Conservation (phyloP, 2,113 vertebrate genomes). For the Sialia sialis region DNA sequence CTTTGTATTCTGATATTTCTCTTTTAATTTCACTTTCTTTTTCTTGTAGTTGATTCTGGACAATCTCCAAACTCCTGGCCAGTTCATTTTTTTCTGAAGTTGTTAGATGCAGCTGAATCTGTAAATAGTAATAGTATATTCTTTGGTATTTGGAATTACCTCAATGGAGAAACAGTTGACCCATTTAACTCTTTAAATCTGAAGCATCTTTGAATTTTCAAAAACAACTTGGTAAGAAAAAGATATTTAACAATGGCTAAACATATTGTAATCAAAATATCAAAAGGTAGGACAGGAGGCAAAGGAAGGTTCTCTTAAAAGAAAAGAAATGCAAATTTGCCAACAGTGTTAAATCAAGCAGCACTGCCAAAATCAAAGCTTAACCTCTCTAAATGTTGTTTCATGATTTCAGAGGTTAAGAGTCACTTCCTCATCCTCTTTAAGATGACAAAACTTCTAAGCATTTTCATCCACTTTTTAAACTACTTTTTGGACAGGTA, state of each 20-base stretch:
- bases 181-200: background rate
- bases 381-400: background rate
- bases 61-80: conserved; percentile 16
- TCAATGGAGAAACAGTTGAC: background rate
- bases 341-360: background rate
- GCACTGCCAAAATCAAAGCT: background rate
- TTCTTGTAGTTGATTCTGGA: conserved; percentile 54
- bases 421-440: background rate
- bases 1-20: conserved; percentile 55
- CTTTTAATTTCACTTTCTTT: conserved; percentile 54
- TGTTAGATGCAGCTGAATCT: conserved; percentile 63
- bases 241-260: background rate
- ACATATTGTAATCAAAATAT: background rate
- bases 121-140: background rate
- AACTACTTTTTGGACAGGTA: background rate
- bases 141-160: background rate
- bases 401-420: background rate
- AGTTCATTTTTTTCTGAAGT: conserved; percentile 61
- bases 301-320: background rate
- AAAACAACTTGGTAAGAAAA: background rate
- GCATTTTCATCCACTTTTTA: background rate
- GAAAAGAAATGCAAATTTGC: background rate
- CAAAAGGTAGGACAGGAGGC: background rate
- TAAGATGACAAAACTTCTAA: background rate
- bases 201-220: background rate